Conservation (phyloP, 2,113 vertebrate species). For the Microtus oregoni region DNA sequence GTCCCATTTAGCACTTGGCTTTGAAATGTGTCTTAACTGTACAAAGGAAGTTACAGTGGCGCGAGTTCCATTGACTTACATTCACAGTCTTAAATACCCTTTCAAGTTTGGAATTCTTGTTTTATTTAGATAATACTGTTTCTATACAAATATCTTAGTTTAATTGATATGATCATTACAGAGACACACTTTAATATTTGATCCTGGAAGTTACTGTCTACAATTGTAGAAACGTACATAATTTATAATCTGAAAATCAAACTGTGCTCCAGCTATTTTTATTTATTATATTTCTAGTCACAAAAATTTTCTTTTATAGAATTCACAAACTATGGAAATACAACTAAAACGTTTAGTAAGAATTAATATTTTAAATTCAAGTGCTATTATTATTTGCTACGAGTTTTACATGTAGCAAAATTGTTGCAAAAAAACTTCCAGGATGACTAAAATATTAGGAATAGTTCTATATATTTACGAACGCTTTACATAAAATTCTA, state of each 20-base stretch:
- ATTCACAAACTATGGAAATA: constrained; percentile 33
- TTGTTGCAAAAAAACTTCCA: not conserved
- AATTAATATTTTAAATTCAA: constrained; percentile 48
- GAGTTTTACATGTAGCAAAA: not conserved
- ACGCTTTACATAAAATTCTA: constrained; percentile 35
- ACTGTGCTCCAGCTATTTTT: constrained; percentile 3
- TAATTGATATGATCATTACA: not conserved
- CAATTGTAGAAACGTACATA: constrained; percentile 6
- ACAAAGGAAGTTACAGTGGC: not conserved
- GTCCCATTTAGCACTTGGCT: not conserved
- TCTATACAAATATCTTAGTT: constrained; percentile 20
- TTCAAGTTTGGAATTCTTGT: not conserved
- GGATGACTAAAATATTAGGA: constrained; percentile 16
- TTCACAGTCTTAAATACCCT: not conserved
- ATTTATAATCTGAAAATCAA: constrained; percentile 41
- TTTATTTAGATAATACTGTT: constrained; percentile 20
- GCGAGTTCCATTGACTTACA: not conserved
- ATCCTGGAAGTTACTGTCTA: constrained; percentile 39
- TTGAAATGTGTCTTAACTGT: not conserved
- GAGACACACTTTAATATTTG: not conserved
- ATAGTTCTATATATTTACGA: not conserved
- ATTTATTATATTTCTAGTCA: constrained; percentile 11
- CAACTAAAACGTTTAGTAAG: constrained; percentile 3
- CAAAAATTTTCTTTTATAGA: constrained; percentile 20
- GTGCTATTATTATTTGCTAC: constrained; percentile 25